Evolutionary conservation across 2,888 invertebrate species (phyloP).

Genomic region (Bombylius discolor): DNA sequence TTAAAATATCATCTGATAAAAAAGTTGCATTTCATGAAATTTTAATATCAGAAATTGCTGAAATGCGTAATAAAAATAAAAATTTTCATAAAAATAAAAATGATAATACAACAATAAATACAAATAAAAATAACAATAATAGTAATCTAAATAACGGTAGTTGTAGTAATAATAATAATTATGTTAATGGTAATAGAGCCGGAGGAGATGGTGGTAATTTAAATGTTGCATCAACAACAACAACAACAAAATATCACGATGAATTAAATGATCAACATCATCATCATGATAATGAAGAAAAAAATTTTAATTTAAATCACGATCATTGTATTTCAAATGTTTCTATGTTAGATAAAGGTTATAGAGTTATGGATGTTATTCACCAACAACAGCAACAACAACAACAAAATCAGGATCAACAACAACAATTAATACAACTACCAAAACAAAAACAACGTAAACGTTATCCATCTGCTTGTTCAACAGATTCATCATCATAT

Average conservation of each 20-base stretch:
- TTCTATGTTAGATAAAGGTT: constrained; percentile 6
- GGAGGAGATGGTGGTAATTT: background rate
- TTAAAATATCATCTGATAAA: constrained; percentile 20
- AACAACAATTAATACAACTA: background rate
- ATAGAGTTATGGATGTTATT: constrained; percentile 23
- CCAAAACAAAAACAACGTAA: constrained; percentile 18
- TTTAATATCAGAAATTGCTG: constrained; percentile 55
- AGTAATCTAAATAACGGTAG: background rate
- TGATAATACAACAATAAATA: constrained; percentile 3
- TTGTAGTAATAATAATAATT: constrained; percentile 1
- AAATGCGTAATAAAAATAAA: constrained; percentile 40
- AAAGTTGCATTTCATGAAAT: constrained; percentile 46
- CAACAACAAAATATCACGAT: background rate
- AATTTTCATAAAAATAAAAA: background rate
- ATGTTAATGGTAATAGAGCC: background rate
- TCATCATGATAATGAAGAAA: constrained; percentile 12
- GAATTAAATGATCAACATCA: constrained; percentile 4
- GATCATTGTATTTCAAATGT: constrained; percentile 23
- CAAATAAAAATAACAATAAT: background rate
- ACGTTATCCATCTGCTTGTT: constrained; percentile 34
- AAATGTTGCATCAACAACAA: background rate
- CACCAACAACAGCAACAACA: constrained; percentile 16
- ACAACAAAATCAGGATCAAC: constrained; percentile 6
- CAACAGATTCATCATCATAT: constrained; percentile 35
- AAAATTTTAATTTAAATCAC: constrained; percentile 20